Percentiles rank a stretch among this genome's conserved stretches.
Evolutionary conservation across 2,888 invertebrate species (phyloP).

Genomic region (Andrena trimmerana): DNA sequence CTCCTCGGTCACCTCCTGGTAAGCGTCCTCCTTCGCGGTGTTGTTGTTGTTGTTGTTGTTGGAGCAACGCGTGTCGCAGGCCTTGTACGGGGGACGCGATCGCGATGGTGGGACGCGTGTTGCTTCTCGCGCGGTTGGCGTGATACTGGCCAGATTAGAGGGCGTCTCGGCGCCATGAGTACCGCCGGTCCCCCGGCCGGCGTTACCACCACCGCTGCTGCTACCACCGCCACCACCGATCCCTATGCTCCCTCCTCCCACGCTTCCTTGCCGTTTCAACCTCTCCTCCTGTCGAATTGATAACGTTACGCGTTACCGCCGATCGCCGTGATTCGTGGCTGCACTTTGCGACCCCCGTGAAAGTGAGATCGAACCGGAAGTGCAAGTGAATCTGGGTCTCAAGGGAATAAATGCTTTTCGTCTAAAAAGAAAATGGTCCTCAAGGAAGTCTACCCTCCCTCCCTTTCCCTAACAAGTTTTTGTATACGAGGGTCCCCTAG

Average conservation of each 20-base stretch:
- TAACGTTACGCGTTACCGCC: constrained; percentile 59
- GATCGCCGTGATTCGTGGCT: constrained; percentile 20
- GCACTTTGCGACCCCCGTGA: neutral
- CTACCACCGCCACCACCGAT: constrained; percentile 55
- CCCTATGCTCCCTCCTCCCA: constrained; percentile 72
- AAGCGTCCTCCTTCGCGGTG: constrained; percentile 63
- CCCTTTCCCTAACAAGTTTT: neutral
- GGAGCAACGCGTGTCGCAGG: constrained; percentile 61
- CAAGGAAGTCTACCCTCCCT: neutral
- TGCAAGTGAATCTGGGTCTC: neutral
- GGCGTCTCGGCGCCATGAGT: constrained; percentile 80
- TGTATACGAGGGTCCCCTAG: neutral
- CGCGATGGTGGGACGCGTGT: constrained; percentile 75
- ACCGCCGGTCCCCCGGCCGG: constrained; percentile 75
- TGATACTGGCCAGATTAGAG: constrained; percentile 83
- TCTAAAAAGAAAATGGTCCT: neutral
- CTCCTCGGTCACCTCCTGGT: constrained; percentile 58
- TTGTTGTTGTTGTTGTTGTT: constrained; percentile 49
- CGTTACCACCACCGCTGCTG: constrained; percentile 73
- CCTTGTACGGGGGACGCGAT: constrained; percentile 74
- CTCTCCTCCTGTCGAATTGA: constrained; percentile 73
- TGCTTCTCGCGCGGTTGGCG: constrained; percentile 83
- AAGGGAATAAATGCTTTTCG: no score
- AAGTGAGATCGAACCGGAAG: neutral
- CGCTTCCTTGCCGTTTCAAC: constrained; percentile 78